Evolutionary conservation across 2,888 invertebrate species (phyloP), one percentile per base, ranked within the genome.

Genomic region (Lasioglossum zephyrum): DNA sequence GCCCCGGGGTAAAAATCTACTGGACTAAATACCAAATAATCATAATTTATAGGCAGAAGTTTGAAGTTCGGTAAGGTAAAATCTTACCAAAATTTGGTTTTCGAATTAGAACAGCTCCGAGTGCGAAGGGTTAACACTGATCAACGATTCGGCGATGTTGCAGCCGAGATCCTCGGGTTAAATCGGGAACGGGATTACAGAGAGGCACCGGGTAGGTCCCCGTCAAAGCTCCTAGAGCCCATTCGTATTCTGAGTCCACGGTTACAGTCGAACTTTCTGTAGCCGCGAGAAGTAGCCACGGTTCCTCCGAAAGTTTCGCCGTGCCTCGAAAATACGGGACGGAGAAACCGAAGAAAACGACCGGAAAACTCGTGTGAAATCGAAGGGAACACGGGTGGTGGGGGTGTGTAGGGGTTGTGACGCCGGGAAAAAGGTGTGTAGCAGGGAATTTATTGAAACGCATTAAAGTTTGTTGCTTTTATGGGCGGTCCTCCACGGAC

Each of bases 381-480:
- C 77, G 79, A 80, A 77, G 81, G 44, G 76, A 81, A 60, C 18
- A 26, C 31, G 31, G 6, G 3, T 2, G 44, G 26, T 69, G 26
- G 39, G n/a, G 22, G n/a, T 18, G 6, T 36, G 36, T 36, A 3
- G 41, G 39, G 13, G 47, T 70, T 18, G 53, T 11, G 57, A n/a
- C 57, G 57, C 57, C n/a, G 9, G n/a, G 49, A 74, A 41, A 80
- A 79, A 77, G 66, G 72, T 41, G 72, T 41, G 75, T 66, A 57
- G 66, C 79, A 77, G 47, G 88, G 86, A 91, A 92, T 92, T 92
- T 91, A 92, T 92, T 88, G 92, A 92, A 91, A 92, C 88, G 89
- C 90, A 90, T 91, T 92, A 88, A 91, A 91, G 88, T 92, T 92
- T 89, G 91, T 91, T 92, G 90, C 87, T 88, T 90, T 91, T 89